These are phyloP conservation scores for Noctuana brunneofusca DNA, from an alignment of 2,888 invertebrate genomes.

Conservation along the genomic window DNA sequence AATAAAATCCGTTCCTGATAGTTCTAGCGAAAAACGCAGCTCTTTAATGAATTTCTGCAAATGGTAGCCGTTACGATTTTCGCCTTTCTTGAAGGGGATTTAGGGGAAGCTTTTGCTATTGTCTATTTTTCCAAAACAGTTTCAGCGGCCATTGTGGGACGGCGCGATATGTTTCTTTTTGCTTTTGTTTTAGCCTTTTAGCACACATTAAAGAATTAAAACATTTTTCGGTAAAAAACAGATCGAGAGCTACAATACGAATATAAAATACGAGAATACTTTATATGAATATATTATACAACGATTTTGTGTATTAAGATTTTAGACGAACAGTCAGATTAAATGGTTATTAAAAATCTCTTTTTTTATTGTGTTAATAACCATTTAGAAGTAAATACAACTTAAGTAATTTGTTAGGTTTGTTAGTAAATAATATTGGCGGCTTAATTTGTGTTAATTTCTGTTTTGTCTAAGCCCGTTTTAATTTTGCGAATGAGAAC, in stretches of 20 bases:
- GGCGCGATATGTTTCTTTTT: slow-evolving; percentile 21
- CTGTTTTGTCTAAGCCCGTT: too few species aligned
- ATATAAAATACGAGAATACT: neutral
- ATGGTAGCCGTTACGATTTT: slow-evolving; percentile 23
- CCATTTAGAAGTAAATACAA: too few species aligned
- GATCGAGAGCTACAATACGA: neutral
- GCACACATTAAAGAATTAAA: slow-evolving; percentile 24
- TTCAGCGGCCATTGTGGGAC: slow-evolving; percentile 21
- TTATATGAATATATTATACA: too few species aligned
- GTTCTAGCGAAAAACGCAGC: slow-evolving; percentile 21
- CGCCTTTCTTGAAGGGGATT: slow-evolving; percentile 26
- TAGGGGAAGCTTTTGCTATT: slow-evolving; percentile 25
- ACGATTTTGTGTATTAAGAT: too few species aligned
- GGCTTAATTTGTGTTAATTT: too few species aligned
- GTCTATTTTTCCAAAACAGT: slow-evolving; percentile 28
- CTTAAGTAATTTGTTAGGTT: too few species aligned
- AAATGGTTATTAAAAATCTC: too few species aligned
- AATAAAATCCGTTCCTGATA: slow-evolving; percentile 10
- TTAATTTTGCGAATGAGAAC: too few species aligned
- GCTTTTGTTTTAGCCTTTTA: slow-evolving; percentile 14
- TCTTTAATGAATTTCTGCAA: slow-evolving; percentile 32
- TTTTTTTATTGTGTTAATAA: too few species aligned
- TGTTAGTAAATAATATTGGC: too few species aligned
- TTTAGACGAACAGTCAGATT: too few species aligned
- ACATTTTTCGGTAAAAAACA: slow-evolving; percentile 9